Conservation (phyloP, 2,888 invertebrate genomes). For the Philonicus albiceps region DNA sequence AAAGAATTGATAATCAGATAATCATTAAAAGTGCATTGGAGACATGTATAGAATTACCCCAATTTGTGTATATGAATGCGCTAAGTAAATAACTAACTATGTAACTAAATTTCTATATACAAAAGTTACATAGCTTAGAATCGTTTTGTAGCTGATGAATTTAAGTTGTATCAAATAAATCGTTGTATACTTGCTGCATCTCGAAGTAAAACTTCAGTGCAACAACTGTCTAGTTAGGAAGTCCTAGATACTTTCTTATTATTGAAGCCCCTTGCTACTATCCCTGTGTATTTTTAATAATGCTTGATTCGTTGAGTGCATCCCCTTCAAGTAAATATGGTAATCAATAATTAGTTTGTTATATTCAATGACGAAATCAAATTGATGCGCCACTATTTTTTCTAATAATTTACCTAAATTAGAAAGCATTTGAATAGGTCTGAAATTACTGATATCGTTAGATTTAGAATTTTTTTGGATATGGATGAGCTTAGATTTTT, state of each 20-base stretch:
- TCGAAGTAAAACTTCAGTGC: too few relatives aligned
- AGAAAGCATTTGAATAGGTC: not conserved
- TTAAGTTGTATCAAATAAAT: too few relatives aligned
- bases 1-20: too few relatives aligned
- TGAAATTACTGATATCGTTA: not conserved
- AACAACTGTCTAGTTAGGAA: too few relatives aligned
- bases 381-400: not conserved
- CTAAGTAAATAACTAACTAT: too few relatives aligned
- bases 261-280: not conserved
- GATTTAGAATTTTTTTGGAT: not conserved
- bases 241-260: not conserved
- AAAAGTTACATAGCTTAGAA: too few relatives aligned
- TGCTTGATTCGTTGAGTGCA: not conserved
- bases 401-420: slow-evolving; percentile 25
- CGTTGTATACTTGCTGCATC: too few relatives aligned
- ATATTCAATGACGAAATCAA: not conserved
- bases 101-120: too few relatives aligned
- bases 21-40: too few relatives aligned
- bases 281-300: not conserved
- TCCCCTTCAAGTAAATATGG: not conserved
- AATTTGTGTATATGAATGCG: too few relatives aligned
- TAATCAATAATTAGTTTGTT: not conserved
- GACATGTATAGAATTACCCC: too few relatives aligned
- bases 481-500: not conserved
- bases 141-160: too few relatives aligned